Evolutionary conservation across 2,113 vertebrate species (phyloP).

Genomic region (Sebastes schlegelii): DNA sequence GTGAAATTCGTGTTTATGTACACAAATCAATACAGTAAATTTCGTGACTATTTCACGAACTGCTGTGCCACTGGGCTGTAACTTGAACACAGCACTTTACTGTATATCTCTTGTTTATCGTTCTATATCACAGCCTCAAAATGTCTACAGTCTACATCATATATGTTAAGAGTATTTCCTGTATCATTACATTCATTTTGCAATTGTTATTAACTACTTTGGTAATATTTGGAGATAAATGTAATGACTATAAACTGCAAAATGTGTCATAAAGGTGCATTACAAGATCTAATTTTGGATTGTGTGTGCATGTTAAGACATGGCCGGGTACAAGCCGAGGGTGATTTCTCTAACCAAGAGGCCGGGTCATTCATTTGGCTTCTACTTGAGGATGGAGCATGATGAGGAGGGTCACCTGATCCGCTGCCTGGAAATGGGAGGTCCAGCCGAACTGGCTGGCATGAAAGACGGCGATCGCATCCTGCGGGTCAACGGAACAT

Average conservation of each 20-base stretch:
- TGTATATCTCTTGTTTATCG: not conserved
- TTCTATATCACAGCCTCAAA: not conserved
- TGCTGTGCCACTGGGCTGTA: no score
- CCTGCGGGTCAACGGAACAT: conserved; percentile 89
- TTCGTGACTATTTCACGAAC: no score
- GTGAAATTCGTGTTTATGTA: no score
- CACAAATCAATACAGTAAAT: no score
- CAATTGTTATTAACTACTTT: not conserved
- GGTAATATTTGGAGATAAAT: not conserved
- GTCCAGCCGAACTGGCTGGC: conserved; percentile 89
- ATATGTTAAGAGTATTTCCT: not conserved
- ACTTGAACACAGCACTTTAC: not conserved
- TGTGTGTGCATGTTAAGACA: conserved; percentile 75
- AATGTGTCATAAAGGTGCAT: not conserved
- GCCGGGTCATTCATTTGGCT: conserved; percentile 88
- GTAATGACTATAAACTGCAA: not conserved
- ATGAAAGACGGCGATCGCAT: conserved; percentile 94
- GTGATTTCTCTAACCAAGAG: conserved; percentile 89
- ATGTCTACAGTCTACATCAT: not conserved
- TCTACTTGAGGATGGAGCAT: conserved; percentile 90
- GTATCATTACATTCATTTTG: not conserved
- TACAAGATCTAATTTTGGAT: not conserved
- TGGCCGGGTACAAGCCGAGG: conserved; percentile 84
- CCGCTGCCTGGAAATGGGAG: conserved; percentile 86
- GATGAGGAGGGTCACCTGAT: conserved; percentile 90